Evolutionary conservation across 2,797 vertebrate species (phyloP), one percentile per base, ranked within the genome.

Genomic region (Myripristis murdjan): DNA sequence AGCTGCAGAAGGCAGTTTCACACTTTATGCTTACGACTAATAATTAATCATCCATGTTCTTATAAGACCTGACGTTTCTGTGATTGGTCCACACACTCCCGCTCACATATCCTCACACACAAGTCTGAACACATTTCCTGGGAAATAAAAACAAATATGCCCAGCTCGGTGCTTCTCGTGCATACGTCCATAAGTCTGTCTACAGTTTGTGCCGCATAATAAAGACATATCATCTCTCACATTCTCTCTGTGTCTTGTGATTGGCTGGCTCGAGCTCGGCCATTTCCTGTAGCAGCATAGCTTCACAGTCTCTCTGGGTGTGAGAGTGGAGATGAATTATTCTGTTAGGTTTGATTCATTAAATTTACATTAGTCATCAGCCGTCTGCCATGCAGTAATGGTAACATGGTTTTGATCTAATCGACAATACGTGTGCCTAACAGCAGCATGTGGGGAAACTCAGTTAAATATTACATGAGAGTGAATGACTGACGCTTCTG

Each of bases 351-450:
- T 70, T 78, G 59, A 79, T 69, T 82, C 59, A 88, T 84, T 84
- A 83, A 67, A 84, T 60, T 77, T 82, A 72, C 79, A 86, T 81
- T 56, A 82, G 76, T 70, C 81, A 79, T 86, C 79, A 81, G 56
- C 35, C 44, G 62, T 51, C 66, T 71, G 81, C 79, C 78, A 83
- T 52, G 46, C 52, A n/a, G n/a, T 22, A 75, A 67, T 64, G 76
- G 61, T 67, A 77, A 75, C 71, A 60, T 53, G 57, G 73, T 73
- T 71, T 71, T 77, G 61, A 81, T 74, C 56, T 61, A 78, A 81
- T 77, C 53, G 73, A 2, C 5, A 14, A 41, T 22, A 56, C 65
- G 54, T 73, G 55, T 28, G 82, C 46, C 64, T 73, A 51, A 6
- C 10, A 76, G 77, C 10, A 0, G 3, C 7, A 15, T 51, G 57